These are phyloP conservation scores for Balearica regulorum DNA, from an alignment of 2,797 vertebrate genomes.

Conservation along the genomic window DNA sequence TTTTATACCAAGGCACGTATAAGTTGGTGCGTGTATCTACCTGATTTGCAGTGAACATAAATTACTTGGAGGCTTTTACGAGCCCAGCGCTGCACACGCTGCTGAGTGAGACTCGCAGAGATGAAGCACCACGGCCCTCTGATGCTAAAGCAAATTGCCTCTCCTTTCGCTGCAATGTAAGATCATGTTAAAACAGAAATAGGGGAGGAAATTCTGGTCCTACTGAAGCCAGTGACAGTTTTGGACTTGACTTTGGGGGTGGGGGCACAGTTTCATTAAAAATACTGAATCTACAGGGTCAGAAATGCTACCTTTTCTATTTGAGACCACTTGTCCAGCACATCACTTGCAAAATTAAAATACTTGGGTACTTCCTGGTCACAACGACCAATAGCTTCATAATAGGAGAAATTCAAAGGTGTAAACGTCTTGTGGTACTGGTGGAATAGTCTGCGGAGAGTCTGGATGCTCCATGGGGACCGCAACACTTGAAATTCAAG, in stretches of 20 bases:
- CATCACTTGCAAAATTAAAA: conserved; percentile 80
- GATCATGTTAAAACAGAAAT: background rate
- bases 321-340: conserved; percentile 78
- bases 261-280: background rate
- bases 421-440: background rate
- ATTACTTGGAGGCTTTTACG: background rate
- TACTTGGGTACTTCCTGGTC: conserved; percentile 62
- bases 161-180: background rate
- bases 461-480: background rate
- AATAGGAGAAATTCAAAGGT: conserved; percentile 71
- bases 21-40: background rate
- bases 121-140: background rate
- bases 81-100: background rate
- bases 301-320: conserved; percentile 73
- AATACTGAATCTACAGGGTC: background rate
- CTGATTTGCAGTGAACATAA: background rate
- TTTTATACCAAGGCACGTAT: background rate
- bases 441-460: background rate
- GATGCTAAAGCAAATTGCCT: background rate
- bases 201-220: background rate
- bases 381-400: conserved; percentile 66
- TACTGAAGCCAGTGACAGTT: background rate
- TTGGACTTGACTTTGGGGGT: background rate
- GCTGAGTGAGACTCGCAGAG: background rate
- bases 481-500: background rate